These are phyloP conservation scores for Petroica traversi DNA, from an alignment of 2,113 vertebrate genomes.

Conservation along the genomic window DNA sequence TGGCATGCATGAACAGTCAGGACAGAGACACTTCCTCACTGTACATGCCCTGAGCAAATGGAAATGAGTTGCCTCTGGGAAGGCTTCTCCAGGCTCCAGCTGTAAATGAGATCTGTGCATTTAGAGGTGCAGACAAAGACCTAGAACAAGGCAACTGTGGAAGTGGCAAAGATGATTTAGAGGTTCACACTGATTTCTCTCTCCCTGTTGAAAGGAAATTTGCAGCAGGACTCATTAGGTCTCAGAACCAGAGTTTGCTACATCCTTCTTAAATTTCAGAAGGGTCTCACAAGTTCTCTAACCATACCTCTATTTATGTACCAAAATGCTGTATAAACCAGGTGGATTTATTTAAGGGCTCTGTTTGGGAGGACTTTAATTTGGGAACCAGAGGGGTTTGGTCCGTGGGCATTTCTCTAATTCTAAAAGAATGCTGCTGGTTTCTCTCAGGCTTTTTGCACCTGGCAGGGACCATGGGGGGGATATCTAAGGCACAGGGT, in stretches of 20 bases:
- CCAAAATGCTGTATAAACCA: background rate
- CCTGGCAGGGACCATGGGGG: background rate
- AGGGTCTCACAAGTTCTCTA: background rate
- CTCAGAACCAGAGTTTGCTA: background rate
- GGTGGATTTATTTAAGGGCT: background rate
- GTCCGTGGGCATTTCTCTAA: background rate
- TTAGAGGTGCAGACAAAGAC: background rate
- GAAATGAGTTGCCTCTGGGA: constrained; percentile 2
- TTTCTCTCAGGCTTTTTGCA: background rate
- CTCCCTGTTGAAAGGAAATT: background rate
- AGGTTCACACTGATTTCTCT: background rate
- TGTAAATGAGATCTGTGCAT: background rate
- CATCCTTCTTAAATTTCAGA: background rate
- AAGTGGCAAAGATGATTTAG: background rate
- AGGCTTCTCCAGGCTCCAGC: background rate
- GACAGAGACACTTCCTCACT: background rate
- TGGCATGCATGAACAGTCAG: background rate
- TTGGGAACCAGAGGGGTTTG: background rate
- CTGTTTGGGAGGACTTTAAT: background rate
- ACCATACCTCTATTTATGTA: background rate
- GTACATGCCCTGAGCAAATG: background rate
- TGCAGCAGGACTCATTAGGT: background rate
- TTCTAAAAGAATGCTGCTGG: background rate
- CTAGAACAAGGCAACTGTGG: background rate
- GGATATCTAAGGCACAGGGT: too few species aligned